Evolutionary conservation across 2,113 vertebrate genomes (phyloP).

Genomic region (Labeo catla): DNA sequence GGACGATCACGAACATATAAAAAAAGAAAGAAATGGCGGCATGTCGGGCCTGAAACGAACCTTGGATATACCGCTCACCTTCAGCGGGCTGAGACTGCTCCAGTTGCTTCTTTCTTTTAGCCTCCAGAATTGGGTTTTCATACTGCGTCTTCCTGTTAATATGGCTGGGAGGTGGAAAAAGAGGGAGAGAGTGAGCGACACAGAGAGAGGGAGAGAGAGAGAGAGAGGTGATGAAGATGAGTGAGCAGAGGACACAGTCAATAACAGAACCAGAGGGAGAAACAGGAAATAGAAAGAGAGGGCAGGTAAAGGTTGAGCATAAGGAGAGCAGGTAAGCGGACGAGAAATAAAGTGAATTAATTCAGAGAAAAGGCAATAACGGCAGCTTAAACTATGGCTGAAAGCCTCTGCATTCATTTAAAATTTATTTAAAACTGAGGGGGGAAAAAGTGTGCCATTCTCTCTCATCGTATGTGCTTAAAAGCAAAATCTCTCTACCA

Average conservation of each 20-base stretch:
- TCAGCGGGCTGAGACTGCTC: constrained; percentile 90
- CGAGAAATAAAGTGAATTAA: constrained; percentile 19
- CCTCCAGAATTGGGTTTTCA: constrained; percentile 96
- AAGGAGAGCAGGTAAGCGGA: neutral
- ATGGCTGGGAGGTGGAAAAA: constrained; percentile 80
- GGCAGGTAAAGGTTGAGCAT: constrained; percentile 26
- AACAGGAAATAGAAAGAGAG: constrained; percentile 25
- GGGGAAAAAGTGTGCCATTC: neutral
- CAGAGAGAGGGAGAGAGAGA: neutral
- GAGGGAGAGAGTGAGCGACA: neutral
- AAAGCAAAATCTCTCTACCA: neutral
- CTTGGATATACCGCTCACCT: constrained; percentile 84
- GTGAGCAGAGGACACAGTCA: constrained; percentile 12
- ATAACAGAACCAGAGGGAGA: neutral
- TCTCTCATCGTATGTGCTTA: neutral
- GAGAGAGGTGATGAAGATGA: neutral
- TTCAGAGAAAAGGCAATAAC: constrained; percentile 33
- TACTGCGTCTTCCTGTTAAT: constrained; percentile 99
- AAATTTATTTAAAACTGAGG: neutral
- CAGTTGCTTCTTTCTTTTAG: constrained; percentile 93
- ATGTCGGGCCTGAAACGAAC: constrained; percentile 55
- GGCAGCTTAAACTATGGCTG: neutral
- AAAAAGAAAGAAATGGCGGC: constrained; percentile 70
- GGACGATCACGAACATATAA: constrained; percentile 40
- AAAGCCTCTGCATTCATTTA: constrained; percentile 12